These are phyloP conservation scores for Zaprionus bogoriensis DNA, from an alignment of 2,888 invertebrate genomes.

Conservation along the genomic window DNA sequence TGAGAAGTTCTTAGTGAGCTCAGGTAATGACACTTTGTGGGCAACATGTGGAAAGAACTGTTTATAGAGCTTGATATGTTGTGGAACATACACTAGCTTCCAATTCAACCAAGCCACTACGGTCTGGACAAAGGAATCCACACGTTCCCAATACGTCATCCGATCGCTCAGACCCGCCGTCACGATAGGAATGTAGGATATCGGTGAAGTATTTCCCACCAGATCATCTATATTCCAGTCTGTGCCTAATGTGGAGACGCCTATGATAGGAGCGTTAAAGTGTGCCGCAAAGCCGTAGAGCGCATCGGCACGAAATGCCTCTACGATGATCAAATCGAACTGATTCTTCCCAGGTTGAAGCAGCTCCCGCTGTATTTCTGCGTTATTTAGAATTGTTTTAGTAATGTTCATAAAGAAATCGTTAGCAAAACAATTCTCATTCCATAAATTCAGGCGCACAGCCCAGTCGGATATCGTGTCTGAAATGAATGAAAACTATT, in stretches of 20 bases:
- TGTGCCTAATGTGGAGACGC: slow-evolving; percentile 69
- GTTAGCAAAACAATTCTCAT: slow-evolving; percentile 41
- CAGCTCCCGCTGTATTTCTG: slow-evolving; percentile 57
- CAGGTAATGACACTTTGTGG: slow-evolving; percentile 42
- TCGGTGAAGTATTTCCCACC: slow-evolving; percentile 76
- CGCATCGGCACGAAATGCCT: slow-evolving; percentile 78
- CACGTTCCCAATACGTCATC: slow-evolving; percentile 80
- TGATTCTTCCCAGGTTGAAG: slow-evolving; percentile 67
- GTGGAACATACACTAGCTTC: slow-evolving; percentile 60
- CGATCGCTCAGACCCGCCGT: slow-evolving; percentile 71
- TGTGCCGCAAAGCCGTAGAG: slow-evolving; percentile 76
- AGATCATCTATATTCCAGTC: slow-evolving; percentile 72
- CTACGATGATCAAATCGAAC: slow-evolving; percentile 80
- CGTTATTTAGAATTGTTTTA: slow-evolving; percentile 36
- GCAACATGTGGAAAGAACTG: slow-evolving; percentile 60
- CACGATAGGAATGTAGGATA: slow-evolving; percentile 72
- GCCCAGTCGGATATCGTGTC: slow-evolving; percentile 34
- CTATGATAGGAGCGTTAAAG: slow-evolving; percentile 79
- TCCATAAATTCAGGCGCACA: slow-evolving; percentile 33
- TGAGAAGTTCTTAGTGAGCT: slow-evolving; percentile 70
- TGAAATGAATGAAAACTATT: slow-evolving; percentile 9
- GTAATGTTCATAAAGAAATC: slow-evolving; percentile 37
- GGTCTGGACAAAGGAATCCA: slow-evolving; percentile 68
- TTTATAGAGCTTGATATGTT: slow-evolving; percentile 48
- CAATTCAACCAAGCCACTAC: slow-evolving; percentile 63